A percentile compares a stretch with the other conserved stretches of the same genome.
These are phyloP conservation scores for Palythoa caribaeorum DNA, from an alignment of 92 coral and sea anemone genomes.

Conservation along the genomic window DNA sequence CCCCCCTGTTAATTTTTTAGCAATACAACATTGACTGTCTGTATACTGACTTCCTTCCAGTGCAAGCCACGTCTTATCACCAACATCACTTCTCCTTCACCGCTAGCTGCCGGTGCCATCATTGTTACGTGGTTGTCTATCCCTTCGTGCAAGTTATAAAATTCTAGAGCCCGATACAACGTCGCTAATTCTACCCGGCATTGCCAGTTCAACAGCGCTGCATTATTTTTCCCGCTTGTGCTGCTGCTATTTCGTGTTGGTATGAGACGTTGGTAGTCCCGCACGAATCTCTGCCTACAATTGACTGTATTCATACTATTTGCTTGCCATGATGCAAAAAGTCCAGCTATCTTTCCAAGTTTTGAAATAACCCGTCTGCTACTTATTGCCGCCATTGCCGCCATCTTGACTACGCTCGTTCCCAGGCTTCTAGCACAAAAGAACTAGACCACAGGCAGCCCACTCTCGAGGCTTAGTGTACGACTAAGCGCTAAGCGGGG, in stretches of 20 bases:
- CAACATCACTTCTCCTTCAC: conserved; percentile 54
- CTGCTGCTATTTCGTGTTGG: background rate
- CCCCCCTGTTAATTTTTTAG: no score
- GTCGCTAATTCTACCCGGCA: conserved; percentile 48
- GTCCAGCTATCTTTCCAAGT: background rate
- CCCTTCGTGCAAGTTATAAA: conserved; percentile 37
- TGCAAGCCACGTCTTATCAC: conserved; percentile 48
- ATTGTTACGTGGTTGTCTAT: conserved; percentile 54
- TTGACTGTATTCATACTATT: background rate
- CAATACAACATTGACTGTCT: no score
- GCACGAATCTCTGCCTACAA: background rate
- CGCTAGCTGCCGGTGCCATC: conserved; percentile 59
- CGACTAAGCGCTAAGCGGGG: no score
- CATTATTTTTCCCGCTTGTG: background rate
- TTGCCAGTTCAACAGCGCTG: conserved; percentile 22
- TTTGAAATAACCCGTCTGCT: background rate
- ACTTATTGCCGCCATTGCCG: background rate
- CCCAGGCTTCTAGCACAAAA: background rate
- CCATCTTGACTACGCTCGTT: background rate
- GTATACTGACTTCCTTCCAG: conserved; percentile 46
- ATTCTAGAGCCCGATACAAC: conserved; percentile 36
- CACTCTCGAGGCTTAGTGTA: background rate
- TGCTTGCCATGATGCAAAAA: background rate
- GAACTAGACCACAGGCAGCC: background rate
- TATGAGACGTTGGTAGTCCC: background rate